Conservation (phyloP, 64 coral and sea anemone species). For the Montipora sp. region DNA sequence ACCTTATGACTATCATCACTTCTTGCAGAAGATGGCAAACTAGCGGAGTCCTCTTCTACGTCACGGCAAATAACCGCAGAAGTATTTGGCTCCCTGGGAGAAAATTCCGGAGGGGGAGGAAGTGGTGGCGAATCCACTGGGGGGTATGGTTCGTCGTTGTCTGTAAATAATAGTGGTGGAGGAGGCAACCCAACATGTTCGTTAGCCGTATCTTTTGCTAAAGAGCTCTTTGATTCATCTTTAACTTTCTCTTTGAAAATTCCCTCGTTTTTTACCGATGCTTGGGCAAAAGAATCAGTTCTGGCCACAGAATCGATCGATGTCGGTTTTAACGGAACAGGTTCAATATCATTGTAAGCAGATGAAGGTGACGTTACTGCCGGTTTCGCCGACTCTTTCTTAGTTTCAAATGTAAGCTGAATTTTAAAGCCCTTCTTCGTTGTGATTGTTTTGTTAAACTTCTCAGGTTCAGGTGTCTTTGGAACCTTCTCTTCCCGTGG, state of each 20-base stretch:
- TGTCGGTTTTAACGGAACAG: background rate
- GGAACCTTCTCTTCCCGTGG: conserved; percentile 57
- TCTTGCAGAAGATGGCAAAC: conserved; percentile 39
- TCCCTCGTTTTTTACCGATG: background rate
- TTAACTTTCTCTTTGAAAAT: background rate
- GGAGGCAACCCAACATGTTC: conserved; percentile 64
- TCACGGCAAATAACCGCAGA: background rate
- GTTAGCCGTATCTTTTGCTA: background rate
- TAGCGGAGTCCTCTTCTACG: background rate
- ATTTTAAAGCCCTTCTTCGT: conserved; percentile 53
- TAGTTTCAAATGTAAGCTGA: conserved; percentile 33
- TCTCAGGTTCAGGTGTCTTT: conserved; percentile 7
- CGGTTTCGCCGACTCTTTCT: conserved; percentile 1
- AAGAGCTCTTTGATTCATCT: background rate
- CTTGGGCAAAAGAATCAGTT: background rate
- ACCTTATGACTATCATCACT: conserved; percentile 36
- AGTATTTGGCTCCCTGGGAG: background rate
- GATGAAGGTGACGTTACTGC: background rate
- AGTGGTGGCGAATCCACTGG: conserved; percentile 60
- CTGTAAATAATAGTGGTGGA: conserved; percentile 67
- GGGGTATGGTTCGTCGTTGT: conserved; percentile 21
- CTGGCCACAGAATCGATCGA: background rate
- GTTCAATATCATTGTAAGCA: conserved; percentile 3
- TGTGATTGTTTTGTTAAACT: conserved; percentile 19
- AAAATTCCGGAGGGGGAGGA: conserved; percentile 90